These are phyloP conservation scores for Elgaria multicarinata DNA, from an alignment of 2,113 vertebrate genomes.

Conservation along the genomic window DNA sequence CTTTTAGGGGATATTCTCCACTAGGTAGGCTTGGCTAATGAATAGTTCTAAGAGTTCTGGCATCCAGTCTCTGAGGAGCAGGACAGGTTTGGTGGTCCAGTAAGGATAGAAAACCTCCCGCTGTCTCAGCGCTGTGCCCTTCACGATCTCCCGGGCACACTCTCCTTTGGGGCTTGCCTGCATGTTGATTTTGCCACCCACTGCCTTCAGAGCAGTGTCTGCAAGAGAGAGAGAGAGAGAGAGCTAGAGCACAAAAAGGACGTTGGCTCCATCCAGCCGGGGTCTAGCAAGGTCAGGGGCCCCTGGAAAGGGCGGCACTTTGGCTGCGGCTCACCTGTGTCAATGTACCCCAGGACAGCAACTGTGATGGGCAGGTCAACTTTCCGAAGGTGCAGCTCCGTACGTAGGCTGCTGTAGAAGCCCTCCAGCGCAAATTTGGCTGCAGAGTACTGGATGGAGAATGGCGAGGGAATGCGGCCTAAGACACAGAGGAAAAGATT, in stretches of 20 bases:
- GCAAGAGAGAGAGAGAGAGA: no score
- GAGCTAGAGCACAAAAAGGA: neutral
- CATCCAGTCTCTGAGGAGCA: conserved; percentile 27
- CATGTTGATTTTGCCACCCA: conserved; percentile 27
- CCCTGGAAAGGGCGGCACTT: neutral
- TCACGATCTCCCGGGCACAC: conserved; percentile 49
- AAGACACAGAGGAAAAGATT: neutral
- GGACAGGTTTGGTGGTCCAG: conserved; percentile 17
- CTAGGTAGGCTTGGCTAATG: neutral
- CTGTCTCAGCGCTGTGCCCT: conserved; percentile 27
- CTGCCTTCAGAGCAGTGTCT: conserved; percentile 31
- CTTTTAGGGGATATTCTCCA: conserved; percentile 48
- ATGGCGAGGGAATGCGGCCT: conserved; percentile 46
- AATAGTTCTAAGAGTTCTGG: conserved; percentile 13
- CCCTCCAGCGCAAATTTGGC: conserved; percentile 56
- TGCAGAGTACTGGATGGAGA: conserved; percentile 18
- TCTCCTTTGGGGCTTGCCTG: conserved; percentile 37
- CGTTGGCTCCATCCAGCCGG: neutral
- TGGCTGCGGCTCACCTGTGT: conserved; percentile 45
- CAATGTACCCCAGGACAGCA: conserved; percentile 55
- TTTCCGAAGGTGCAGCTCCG: conserved; percentile 34
- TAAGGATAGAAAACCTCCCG: conserved; percentile 54
- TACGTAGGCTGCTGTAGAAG: conserved; percentile 42
- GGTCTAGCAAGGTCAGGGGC: neutral
- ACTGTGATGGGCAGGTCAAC: conserved; percentile 41